Conservation (phyloP, 2,888 invertebrate genomes). For the Drosophila limbata region DNA sequence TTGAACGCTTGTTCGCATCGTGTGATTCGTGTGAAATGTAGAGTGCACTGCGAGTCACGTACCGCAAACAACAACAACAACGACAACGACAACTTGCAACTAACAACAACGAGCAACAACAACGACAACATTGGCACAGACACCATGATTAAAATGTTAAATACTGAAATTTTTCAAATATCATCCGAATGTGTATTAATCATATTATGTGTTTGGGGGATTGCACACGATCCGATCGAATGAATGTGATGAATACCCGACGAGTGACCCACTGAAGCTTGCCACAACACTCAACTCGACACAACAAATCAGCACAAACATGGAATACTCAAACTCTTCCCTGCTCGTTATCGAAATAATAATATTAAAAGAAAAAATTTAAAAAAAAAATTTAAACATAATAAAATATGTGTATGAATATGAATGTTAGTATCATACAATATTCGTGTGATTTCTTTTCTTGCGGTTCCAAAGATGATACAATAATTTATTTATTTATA, state of each 20-base stretch:
- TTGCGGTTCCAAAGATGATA: conserved; percentile 41
- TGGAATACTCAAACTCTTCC: conserved; percentile 10
- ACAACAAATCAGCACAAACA: conserved; percentile 20
- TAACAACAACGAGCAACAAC: conserved; percentile 18
- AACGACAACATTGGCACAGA: conserved; percentile 38
- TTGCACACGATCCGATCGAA: conserved; percentile 53
- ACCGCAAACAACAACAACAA: conserved; percentile 37
- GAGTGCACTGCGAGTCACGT: conserved; percentile 69
- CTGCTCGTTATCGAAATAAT: conserved; percentile 4
- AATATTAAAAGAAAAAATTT: background rate
- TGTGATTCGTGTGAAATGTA: conserved; percentile 73
- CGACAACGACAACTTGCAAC: conserved; percentile 21
- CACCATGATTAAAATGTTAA: conserved; percentile 61
- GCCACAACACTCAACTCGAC: conserved; percentile 13
- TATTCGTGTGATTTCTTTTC: conserved; percentile 29
- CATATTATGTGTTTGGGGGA: conserved; percentile 18
- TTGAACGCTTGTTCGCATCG: conserved; percentile 35
- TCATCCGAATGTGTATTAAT: conserved; percentile 40
- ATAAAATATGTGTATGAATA: background rate
- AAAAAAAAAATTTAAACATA: too few species aligned
- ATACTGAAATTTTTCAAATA: conserved; percentile 51
- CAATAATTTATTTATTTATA: conserved; percentile 29
- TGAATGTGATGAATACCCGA: conserved; percentile 31
- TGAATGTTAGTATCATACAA: conserved; percentile 40
- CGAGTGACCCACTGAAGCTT: conserved; percentile 20